Base-by-base conservation (phyloP, 2,113 vertebrate genomes). In the Corythornis cristatus region DNA sequence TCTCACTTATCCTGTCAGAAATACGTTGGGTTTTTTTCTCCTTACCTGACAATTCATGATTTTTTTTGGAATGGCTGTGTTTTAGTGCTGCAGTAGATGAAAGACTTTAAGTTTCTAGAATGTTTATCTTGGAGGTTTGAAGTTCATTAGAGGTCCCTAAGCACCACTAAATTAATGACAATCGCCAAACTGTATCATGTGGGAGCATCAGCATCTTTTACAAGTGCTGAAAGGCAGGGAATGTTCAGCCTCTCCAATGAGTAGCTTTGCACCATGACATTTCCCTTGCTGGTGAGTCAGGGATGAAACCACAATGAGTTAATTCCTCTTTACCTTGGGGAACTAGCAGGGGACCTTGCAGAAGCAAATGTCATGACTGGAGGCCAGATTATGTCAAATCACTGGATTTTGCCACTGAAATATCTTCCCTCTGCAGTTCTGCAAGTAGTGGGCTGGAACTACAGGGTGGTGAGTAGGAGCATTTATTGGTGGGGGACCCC, bases 301-400 rank as follows among this genome's bases (percentile, higher is more conserved):
- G 75, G 60, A 33, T 74, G 62, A 77, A 89, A 77, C 72, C 37
- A 19, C 0, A 1, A 31, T 0, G 29, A 33, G 23, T 31, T 80
- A 58, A 93, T 88, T 88, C 82, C 90, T 54, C 68, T 71, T 95
- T 67, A 43, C 65, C 72, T 60, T 53, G 58, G 26, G 88, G 88
- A 93, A 74, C 83, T 43, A 77, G 65, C 33, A 77, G 68, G 16
- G 29, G 40, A 61, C 31, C n/a, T 64, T 86, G 43, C 33, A 57
- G 88, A 80, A 80, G 58, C 19, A 43, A 62, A 60, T 17, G 35
- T 67, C 67, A 42, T 73, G 76, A 7, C 64, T 58, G 19, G 12
- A 57, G 60, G 17, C 3, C 9, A 37, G n/a, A 58, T 43, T 37
- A 53, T 51, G 22, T 31, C 11, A 22, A 48, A 33, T 1, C 0